These are phyloP conservation scores for Chrysogorgia sp. DNA, from an alignment of 92 coral and sea anemone species.

Conservation along the genomic window DNA sequence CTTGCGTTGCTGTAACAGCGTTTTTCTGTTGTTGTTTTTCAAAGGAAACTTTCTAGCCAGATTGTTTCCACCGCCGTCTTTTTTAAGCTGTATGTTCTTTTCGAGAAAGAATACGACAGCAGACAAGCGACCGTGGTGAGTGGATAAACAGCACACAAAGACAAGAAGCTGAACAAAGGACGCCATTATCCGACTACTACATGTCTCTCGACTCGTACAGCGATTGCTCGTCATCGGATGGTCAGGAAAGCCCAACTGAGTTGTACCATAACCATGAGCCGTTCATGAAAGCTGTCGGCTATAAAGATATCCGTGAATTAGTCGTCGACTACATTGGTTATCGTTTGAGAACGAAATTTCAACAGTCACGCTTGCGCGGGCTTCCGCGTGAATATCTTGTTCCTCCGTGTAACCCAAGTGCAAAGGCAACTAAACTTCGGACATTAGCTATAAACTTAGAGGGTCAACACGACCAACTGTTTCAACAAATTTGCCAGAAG, in stretches of 20 bases:
- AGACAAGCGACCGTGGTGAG: neutral
- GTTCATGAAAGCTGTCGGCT: neutral
- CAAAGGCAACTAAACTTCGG: slow-evolving; percentile 74
- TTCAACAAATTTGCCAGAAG: slow-evolving; percentile 88
- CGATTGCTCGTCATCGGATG: slow-evolving; percentile 42
- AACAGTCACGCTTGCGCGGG: slow-evolving; percentile 85
- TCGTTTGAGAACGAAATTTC: slow-evolving; percentile 90
- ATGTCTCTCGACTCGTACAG: slow-evolving; percentile 40
- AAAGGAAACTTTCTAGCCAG: slow-evolving; percentile 3
- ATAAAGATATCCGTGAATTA: slow-evolving; percentile 9
- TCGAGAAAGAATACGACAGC: neutral
- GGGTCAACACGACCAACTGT: slow-evolving; percentile 95
- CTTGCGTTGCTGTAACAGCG: neutral
- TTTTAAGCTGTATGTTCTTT: neutral
- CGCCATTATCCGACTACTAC: slow-evolving; percentile 23
- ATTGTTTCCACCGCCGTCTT: neutral
- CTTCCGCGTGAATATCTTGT: slow-evolving; percentile 83
- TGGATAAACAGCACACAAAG: too few species aligned
- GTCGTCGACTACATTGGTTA: slow-evolving; percentile 79
- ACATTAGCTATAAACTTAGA: slow-evolving; percentile 91
- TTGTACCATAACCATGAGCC: neutral
- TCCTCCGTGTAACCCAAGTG: slow-evolving; percentile 77
- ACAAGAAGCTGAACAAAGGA: neutral
- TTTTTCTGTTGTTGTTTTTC: neutral
- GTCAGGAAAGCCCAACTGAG: slow-evolving; percentile 46